These are phyloP conservation scores for Rhynchomys soricoides DNA, from an alignment of 2,113 vertebrate species.

Conservation along the genomic window DNA sequence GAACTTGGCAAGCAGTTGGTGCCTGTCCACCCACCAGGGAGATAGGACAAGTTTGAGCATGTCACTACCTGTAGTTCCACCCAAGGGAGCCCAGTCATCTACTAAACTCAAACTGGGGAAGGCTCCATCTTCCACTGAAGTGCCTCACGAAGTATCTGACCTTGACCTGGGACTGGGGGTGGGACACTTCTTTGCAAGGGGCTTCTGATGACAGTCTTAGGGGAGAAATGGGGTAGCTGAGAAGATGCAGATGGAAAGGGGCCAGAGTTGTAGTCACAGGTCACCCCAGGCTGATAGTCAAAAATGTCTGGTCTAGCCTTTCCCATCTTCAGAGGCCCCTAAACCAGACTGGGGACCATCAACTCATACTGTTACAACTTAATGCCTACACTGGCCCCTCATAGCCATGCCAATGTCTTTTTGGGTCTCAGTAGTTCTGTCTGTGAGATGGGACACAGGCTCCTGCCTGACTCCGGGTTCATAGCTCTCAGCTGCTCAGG, in stretches of 20 bases:
- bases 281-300: background rate
- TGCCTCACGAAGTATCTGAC: background rate
- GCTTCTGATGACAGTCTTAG: background rate
- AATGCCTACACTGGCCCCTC: background rate
- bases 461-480: background rate
- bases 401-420: fast-evolving
- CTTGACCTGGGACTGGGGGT: background rate
- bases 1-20: background rate
- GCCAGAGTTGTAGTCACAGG: fast-evolving
- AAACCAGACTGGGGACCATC: too few species aligned
- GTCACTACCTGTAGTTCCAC: background rate
- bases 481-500: background rate
- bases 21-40: background rate
- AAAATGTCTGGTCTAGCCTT: background rate
- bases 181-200: background rate
- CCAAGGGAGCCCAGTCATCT: background rate
- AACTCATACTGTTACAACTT: fast-evolving
- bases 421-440: background rate
- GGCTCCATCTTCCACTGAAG: background rate
- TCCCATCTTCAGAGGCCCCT: too few species aligned
- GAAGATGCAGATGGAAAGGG: background rate
- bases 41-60: background rate
- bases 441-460: background rate
- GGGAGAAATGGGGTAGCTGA: background rate
- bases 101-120: background rate